Conservation (phyloP, 2,797 vertebrate genomes). For the Phalanger gymnotis region DNA sequence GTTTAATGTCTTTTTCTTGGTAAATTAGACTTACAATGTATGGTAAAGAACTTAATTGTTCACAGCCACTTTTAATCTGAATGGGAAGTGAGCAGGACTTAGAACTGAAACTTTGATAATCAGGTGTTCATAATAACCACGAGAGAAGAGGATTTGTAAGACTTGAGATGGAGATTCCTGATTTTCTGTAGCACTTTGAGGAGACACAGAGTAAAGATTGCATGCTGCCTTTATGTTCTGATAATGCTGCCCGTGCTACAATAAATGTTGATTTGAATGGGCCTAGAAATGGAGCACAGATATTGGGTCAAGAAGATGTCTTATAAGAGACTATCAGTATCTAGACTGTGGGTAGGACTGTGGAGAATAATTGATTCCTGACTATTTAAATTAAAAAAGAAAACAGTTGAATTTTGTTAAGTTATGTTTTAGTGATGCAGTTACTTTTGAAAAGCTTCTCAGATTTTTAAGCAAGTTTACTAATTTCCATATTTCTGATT, state of each 20-base stretch:
- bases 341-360: neutral
- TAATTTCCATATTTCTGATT: neutral
- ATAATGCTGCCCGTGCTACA: neutral
- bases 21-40: neutral
- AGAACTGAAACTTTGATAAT: neutral
- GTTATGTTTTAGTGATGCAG: neutral
- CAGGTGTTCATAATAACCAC: neutral
- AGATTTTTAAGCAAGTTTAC: slow-evolving; percentile 17
- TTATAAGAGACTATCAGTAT: slow-evolving; percentile 13
- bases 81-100: neutral
- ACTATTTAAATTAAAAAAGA: slow-evolving; percentile 4
- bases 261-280: neutral
- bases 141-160: neutral
- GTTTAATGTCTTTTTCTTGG: neutral
- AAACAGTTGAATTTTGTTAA: slow-evolving; percentile 27
- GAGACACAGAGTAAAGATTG: slow-evolving; percentile 8
- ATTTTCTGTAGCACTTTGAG: neutral
- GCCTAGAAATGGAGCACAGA: neutral
- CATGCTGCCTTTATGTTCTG: neutral
- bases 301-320: slow-evolving; percentile 5
- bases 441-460: slow-evolving; percentile 22
- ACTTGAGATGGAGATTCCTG: neutral
- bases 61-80: neutral
- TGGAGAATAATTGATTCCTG: neutral
- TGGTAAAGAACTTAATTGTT: neutral